Percentiles rank a stretch among this genome's conserved stretches.
phyloP scores from a whole-genome alignment of 2,113 vertebrate species.

The Marmota monax region DNA sequence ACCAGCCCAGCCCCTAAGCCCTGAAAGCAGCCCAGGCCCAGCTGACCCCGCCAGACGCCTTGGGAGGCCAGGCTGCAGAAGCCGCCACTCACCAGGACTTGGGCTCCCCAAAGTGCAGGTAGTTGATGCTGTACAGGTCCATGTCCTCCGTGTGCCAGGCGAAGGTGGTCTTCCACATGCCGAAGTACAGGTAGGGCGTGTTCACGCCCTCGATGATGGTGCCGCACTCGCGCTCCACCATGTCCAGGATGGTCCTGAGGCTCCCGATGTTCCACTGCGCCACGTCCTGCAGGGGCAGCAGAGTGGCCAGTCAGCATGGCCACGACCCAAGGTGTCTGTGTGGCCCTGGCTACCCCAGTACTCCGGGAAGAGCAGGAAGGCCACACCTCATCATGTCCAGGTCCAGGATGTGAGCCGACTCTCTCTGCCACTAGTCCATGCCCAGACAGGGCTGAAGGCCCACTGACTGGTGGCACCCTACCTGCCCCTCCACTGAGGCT shows the following conservation, averaged over 20 bases:
- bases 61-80: too few relatives aligned
- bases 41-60: too few relatives aligned
- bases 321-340: too few relatives aligned
- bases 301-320: not conserved
- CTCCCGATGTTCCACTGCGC: conserved; percentile 97
- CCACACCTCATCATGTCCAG: fast-evolving
- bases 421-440: not conserved
- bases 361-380: not conserved
- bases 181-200: conserved; percentile 99
- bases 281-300: conserved; percentile 88
- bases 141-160: conserved; percentile 99
- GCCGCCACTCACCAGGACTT: conserved; percentile 94
- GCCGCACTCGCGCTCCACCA: conserved; percentile 99
- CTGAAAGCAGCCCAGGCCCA: too few relatives aligned
- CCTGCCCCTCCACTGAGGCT: too few relatives aligned
- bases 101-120: conserved; percentile 97
- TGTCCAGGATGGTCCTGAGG: conserved; percentile 96
- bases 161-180: conserved; percentile 99
- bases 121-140: conserved; percentile 99
- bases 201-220: conserved; percentile 99
- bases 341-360: not conserved
- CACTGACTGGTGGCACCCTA: too few relatives aligned
- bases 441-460: not conserved
- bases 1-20: too few relatives aligned
- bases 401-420: fast-evolving